Conservation (phyloP, 2,797 vertebrate genomes). For the Chaetodon trifasciatus region DNA sequence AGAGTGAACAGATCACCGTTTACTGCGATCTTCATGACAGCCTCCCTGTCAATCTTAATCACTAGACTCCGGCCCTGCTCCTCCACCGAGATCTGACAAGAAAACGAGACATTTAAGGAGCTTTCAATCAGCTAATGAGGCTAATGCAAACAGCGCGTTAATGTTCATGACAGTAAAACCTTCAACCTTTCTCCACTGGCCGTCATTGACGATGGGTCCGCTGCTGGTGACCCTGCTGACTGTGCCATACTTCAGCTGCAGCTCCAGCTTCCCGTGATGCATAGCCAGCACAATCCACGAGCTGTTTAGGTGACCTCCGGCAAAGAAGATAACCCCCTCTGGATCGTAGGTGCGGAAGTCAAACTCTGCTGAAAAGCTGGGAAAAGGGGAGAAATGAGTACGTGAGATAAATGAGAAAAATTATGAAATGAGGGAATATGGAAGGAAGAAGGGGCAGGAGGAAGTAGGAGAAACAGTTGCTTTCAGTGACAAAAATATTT, state of each 20-base stretch:
- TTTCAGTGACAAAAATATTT: slow-evolving; percentile 21
- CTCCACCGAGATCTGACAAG: slow-evolving; percentile 93
- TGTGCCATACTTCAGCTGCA: slow-evolving; percentile 92
- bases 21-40: slow-evolving; percentile 98
- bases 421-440: background rate
- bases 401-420: background rate
- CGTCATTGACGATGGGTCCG: slow-evolving; percentile 91
- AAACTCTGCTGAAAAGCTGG: slow-evolving; percentile 96
- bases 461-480: slow-evolving; percentile 11
- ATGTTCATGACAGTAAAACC: slow-evolving; percentile 1
- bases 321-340: slow-evolving; percentile 97
- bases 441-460: background rate
- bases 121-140: background rate
- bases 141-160: background rate
- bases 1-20: slow-evolving; percentile 93
- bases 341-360: slow-evolving; percentile 96
- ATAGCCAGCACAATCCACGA: slow-evolving; percentile 95
- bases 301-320: slow-evolving; percentile 92
- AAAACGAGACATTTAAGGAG: slow-evolving; percentile 4
- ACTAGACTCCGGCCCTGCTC: slow-evolving; percentile 93
- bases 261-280: slow-evolving; percentile 92
- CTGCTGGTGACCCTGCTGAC: slow-evolving; percentile 95
- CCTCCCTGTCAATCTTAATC: slow-evolving; percentile 95
- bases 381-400: slow-evolving; percentile 1
- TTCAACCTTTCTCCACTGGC: slow-evolving; percentile 95